Percentiles rank a stretch among this genome's conserved stretches.
Conservation (phyloP, 2,888 invertebrate species). For the Scotopteryx bipunctaria region DNA sequence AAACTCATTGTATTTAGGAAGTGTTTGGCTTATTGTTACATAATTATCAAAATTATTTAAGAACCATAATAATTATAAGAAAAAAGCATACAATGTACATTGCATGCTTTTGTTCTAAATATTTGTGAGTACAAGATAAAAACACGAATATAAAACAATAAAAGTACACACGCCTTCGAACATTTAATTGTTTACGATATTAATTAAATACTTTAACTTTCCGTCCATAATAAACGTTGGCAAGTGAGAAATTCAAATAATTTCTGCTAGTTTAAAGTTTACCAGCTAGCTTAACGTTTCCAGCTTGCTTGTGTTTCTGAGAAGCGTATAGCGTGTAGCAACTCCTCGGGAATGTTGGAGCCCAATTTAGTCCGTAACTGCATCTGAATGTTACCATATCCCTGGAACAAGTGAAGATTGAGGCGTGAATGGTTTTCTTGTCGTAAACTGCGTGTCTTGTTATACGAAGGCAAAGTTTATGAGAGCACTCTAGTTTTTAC, state of each 20-base stretch:
- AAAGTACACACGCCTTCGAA: no score
- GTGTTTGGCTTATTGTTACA: no score
- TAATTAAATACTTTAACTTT: no score
- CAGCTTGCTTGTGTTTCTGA: slow-evolving; percentile 49
- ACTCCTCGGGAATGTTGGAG: slow-evolving; percentile 61
- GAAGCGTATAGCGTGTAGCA: slow-evolving; percentile 46
- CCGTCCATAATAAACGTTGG: slow-evolving; percentile 28
- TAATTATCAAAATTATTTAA: neutral
- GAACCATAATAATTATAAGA: no score
- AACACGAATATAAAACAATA: no score
- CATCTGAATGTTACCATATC: slow-evolving; percentile 76
- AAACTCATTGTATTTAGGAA: no score
- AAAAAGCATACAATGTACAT: no score
- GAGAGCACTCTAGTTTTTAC: slow-evolving; percentile 51
- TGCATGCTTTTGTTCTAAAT: no score
- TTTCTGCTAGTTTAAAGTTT: slow-evolving; percentile 44
- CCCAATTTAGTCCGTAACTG: slow-evolving; percentile 76
- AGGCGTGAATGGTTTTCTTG: slow-evolving; percentile 65
- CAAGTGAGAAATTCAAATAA: slow-evolving; percentile 35
- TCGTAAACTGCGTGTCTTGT: slow-evolving; percentile 73
- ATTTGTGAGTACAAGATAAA: no score
- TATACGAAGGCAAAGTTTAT: slow-evolving; percentile 63
- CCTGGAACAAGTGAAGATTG: slow-evolving; percentile 76
- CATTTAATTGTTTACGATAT: no score
- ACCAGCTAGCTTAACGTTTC: slow-evolving; percentile 51